Conservation (phyloP, 2,113 vertebrate genomes). For the Silurus asotus region DNA sequence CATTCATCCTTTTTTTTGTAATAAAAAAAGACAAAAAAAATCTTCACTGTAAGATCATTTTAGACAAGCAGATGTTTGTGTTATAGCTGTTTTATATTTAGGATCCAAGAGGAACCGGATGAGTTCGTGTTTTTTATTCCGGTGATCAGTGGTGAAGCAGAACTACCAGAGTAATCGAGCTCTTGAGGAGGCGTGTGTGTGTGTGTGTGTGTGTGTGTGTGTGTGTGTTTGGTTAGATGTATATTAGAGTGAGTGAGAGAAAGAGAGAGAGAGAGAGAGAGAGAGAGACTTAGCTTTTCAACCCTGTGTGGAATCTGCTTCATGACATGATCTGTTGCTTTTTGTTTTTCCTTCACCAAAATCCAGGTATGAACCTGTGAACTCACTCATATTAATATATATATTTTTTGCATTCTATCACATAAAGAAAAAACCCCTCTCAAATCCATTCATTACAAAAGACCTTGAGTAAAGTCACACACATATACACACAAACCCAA, state of each 20-base stretch:
- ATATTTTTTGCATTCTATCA: not conserved
- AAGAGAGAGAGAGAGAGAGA: not conserved
- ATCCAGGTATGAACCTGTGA: not conserved
- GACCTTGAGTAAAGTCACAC: slow-evolving; percentile 6
- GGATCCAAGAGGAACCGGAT: not conserved
- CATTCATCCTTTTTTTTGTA: no score
- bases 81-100: not conserved
- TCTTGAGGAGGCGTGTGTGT: not conserved
- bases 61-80: not conserved
- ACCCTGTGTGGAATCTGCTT: not conserved
- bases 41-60: no score
- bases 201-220: not conserved
- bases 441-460: not conserved
- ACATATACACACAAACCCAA: not conserved
- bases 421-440: not conserved
- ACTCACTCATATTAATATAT: not conserved
- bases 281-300: slow-evolving; percentile 23
- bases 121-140: not conserved
- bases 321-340: slow-evolving; percentile 14
- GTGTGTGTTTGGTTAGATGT: not conserved
- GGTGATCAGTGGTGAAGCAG: not conserved
- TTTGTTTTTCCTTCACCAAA: not conserved
- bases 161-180: slow-evolving; percentile 2
- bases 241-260: slow-evolving; percentile 9
- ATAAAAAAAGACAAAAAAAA: not conserved